These are phyloP conservation scores for Trichoplax adhaerens DNA, from an alignment of 37 sponge, comb jelly and placozoan species.

Conservation along the genomic window DNA sequence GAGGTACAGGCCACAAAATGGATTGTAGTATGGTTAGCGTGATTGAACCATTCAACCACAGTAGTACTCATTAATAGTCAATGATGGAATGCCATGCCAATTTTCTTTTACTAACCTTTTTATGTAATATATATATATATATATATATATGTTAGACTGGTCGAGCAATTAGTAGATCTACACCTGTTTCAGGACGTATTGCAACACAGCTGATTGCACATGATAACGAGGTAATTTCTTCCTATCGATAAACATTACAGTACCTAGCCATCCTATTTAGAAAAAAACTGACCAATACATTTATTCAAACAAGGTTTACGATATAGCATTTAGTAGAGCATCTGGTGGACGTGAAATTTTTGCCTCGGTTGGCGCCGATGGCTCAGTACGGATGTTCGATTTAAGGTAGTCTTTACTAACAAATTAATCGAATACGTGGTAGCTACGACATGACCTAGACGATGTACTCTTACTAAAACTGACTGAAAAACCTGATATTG, in stretches of 20 bases:
- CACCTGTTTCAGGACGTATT: slow-evolving; percentile 53
- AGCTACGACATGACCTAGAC: neutral
- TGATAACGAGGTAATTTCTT: slow-evolving; percentile 46
- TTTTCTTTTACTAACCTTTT: neutral
- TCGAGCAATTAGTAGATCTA: slow-evolving; percentile 42
- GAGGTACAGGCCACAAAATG: slow-evolving; percentile 25
- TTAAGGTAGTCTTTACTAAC: slow-evolving; percentile 32
- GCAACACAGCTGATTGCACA: slow-evolving; percentile 88
- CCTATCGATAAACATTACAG: neutral
- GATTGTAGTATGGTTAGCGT: neutral
- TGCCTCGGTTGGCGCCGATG: slow-evolving; percentile 90
- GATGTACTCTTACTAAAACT: neutral
- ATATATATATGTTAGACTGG: slow-evolving; percentile 28
- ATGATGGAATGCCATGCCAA: neutral
- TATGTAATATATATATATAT: neutral
- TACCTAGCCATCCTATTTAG: too few species aligned
- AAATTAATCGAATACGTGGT: neutral
- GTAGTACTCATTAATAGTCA: neutral
- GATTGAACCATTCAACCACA: neutral
- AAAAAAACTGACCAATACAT: too few species aligned
- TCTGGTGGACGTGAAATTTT: slow-evolving; percentile 77
- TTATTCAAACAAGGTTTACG: slow-evolving; percentile 13
- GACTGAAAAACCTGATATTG: neutral
- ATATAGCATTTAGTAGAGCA: slow-evolving; percentile 76
- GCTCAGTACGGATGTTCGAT: slow-evolving; percentile 90